A percentile compares a stretch with the other conserved stretches of the same genome.
phyloP scores from a whole-genome alignment of 2,113 vertebrate species.

The Cebidichthys violaceus region DNA sequence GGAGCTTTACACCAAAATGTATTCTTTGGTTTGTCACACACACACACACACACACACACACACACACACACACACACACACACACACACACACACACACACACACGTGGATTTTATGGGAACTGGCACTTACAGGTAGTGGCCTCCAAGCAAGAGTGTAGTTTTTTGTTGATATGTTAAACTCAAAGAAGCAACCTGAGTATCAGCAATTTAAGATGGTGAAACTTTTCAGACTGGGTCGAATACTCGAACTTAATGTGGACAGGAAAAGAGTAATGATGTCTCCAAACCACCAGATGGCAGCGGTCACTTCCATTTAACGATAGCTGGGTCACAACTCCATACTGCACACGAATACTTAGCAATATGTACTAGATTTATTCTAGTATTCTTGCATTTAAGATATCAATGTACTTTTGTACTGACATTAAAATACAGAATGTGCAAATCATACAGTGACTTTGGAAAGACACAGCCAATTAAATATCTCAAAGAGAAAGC shows the following conservation, averaged over 20 bases:
- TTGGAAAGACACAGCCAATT: not conserved
- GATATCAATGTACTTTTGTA: not conserved
- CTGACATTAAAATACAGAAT: not conserved
- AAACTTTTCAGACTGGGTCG: no score
- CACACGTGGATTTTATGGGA: not conserved
- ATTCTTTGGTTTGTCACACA: not conserved
- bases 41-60: no score
- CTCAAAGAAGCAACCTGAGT: not conserved
- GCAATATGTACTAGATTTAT: not conserved
- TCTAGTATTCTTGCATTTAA: not conserved
- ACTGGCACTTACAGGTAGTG: not conserved
- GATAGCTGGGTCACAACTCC: not conserved
- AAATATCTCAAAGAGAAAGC: not conserved
- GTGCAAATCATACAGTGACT: not conserved
- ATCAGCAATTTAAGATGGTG: not conserved
- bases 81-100: no score
- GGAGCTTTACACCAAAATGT: not conserved
- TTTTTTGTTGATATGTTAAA: not conserved
- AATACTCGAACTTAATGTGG: not conserved
- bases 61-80: no score
- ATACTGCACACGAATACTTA: not conserved
- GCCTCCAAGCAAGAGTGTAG: not conserved
- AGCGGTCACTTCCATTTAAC: not conserved
- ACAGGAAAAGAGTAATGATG: constrained; percentile 13
- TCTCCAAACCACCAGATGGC: constrained; percentile 54